Percentiles rank a stretch among this genome's conserved stretches.
Evolutionary conservation across 2,113 vertebrate genomes (phyloP).

Genomic region (Ardeotis arabs): DNA sequence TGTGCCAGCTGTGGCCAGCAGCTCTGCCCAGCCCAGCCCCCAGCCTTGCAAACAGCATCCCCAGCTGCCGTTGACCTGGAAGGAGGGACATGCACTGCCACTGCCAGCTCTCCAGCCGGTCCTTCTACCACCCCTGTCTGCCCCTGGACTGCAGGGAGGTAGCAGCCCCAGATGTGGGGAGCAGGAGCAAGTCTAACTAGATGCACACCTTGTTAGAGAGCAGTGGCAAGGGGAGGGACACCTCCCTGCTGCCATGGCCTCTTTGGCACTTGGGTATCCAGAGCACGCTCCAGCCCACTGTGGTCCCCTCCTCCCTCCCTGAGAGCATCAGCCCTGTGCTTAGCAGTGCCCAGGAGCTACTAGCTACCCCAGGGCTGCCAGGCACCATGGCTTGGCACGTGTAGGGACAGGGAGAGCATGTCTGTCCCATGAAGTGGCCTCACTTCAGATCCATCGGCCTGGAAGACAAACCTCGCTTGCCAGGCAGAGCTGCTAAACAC

Average conservation of each 20-base stretch:
- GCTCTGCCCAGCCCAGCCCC: not conserved
- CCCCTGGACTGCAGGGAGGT: not conserved
- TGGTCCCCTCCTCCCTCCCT: not conserved
- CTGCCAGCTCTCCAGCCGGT: not conserved
- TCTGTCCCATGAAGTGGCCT: not conserved
- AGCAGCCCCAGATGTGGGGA: not conserved
- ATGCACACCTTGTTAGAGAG: too few relatives aligned
- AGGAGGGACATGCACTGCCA: rapidly evolving
- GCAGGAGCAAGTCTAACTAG: not conserved
- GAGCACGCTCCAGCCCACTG: not conserved
- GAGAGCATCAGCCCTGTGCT: not conserved
- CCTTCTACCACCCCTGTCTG: not conserved
- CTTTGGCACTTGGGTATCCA: rapidly evolving
- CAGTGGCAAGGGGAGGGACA: not conserved
- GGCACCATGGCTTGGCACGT: rapidly evolving
- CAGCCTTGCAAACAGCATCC: not conserved
- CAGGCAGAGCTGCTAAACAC: not conserved
- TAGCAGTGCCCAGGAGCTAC: not conserved
- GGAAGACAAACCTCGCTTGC: not conserved
- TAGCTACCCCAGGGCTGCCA: not conserved
- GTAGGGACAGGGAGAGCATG: not conserved
- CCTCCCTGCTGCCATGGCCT: not conserved
- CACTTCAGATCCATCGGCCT: rapidly evolving
- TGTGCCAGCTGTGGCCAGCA: not conserved
- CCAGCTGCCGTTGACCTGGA: not conserved